Evolutionary conservation across 2,888 invertebrate genomes (phyloP).

Genomic region (Archaeoteleia sp.): DNA sequence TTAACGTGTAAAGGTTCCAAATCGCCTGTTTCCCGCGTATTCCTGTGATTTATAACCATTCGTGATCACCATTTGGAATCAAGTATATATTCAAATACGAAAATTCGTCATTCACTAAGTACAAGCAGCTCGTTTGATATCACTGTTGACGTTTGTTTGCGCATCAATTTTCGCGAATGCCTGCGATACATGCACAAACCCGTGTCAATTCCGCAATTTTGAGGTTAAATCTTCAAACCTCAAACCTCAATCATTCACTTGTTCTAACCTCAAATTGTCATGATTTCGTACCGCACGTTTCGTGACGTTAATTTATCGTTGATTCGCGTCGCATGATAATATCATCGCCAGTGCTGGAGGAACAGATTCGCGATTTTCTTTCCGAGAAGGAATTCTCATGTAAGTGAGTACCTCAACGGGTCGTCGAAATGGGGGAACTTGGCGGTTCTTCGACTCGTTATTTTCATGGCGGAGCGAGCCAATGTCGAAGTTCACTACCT

Average conservation of each 20-base stretch:
- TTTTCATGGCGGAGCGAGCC: slow-evolving; percentile 39
- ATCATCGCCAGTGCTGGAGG: slow-evolving; percentile 2
- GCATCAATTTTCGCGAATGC: too few relatives aligned
- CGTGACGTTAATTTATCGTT: slow-evolving; percentile 4
- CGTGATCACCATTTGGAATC: too few relatives aligned
- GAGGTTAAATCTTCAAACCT: too few relatives aligned
- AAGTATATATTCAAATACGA: too few relatives aligned
- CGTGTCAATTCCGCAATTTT: neutral
- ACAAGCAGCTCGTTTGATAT: too few relatives aligned
- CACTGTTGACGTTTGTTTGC: too few relatives aligned
- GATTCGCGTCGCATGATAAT: slow-evolving; percentile 4
- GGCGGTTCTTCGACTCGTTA: slow-evolving; percentile 39
- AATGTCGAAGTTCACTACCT: slow-evolving; percentile 43
- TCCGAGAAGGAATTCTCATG: slow-evolving; percentile 15
- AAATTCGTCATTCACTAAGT: too few relatives aligned
- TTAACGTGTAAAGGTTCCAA: too few relatives aligned
- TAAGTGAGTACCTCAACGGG: slow-evolving; percentile 11
- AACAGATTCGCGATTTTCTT: slow-evolving; percentile 9
- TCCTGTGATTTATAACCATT: too few relatives aligned
- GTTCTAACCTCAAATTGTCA: neutral
- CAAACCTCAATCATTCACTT: neutral
- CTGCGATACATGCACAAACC: neutral
- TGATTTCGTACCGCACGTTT: neutral
- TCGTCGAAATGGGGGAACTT: slow-evolving; percentile 28
- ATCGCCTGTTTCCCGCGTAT: too few relatives aligned